Conservation (phyloP, 2,797 vertebrate genomes). For the Poecilia gillii region DNA sequence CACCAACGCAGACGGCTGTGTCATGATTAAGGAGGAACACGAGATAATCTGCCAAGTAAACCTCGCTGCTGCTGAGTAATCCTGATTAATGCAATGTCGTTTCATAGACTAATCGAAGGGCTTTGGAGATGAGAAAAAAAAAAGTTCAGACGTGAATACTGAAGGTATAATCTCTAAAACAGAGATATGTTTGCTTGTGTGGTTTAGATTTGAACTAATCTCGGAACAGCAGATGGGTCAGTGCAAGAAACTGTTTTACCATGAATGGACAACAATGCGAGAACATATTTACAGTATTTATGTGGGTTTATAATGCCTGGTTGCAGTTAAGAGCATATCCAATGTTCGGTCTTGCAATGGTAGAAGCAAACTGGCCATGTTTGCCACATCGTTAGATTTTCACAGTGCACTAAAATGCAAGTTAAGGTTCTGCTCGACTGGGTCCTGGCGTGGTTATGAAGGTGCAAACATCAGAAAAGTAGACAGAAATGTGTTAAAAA, state of each 20-base stretch:
- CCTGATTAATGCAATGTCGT: constrained; percentile 59
- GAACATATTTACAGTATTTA: constrained; percentile 22
- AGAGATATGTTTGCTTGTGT: constrained; percentile 11
- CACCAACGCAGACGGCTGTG: constrained; percentile 31
- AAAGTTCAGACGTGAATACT: constrained; percentile 28
- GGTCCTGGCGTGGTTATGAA: too few species aligned
- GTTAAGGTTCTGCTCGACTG: not conserved
- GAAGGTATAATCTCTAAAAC: constrained; percentile 20
- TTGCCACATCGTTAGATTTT: not conserved
- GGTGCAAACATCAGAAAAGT: not conserved
- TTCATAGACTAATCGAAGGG: constrained; percentile 50
- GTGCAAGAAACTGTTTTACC: not conserved
- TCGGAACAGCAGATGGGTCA: not conserved
- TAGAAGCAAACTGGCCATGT: not conserved
- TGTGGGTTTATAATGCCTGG: constrained; percentile 9
- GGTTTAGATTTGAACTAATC: constrained; percentile 6
- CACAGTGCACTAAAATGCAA: constrained; percentile 10
- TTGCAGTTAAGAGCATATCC: not conserved
- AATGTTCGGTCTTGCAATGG: constrained; percentile 14
- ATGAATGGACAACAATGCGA: not conserved
- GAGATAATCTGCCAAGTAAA: constrained; percentile 64
- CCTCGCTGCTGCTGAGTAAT: constrained; percentile 61
- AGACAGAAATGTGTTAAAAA: not conserved
- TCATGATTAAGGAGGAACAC: constrained; percentile 48
- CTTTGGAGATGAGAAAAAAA: constrained; percentile 40